phyloP scores from a whole-genome alignment of 2,888 invertebrate genomes.

The Parthenolecanium corni region DNA sequence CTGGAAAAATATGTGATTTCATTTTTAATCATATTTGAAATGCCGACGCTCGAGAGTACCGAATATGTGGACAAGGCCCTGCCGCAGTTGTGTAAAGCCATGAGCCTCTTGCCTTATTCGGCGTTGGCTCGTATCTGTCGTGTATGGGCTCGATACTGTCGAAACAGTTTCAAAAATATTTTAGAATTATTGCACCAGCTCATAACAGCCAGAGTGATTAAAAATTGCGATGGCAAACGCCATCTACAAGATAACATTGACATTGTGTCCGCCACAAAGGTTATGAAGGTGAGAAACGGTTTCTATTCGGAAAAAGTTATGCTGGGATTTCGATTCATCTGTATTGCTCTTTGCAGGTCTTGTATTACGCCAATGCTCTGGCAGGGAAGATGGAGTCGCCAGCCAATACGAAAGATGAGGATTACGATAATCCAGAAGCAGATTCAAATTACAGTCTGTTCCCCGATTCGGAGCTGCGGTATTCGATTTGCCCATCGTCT shows the following conservation, averaged over 20 bases:
- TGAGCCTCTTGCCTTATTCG: conserved; percentile 30
- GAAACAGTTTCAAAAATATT: conserved; percentile 51
- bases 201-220: conserved; percentile 49
- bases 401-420: conserved; percentile 43
- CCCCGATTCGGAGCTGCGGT: conserved; percentile 44
- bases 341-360: conserved; percentile 44
- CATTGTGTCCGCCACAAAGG: conserved; percentile 72
- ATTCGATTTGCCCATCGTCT: conserved; percentile 34
- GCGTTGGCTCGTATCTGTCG: conserved; percentile 56
- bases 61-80: conserved; percentile 74
- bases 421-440: conserved; percentile 48
- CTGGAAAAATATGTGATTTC: conserved; percentile 45
- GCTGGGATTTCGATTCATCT: not conserved
- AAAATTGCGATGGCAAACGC: not conserved
- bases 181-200: conserved; percentile 74
- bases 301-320: not conserved
- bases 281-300: conserved; percentile 57
- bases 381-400: conserved; percentile 53
- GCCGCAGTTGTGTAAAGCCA: conserved; percentile 52
- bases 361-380: conserved; percentile 77
- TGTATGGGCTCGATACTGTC: conserved; percentile 51
- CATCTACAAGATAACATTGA: conserved; percentile 69
- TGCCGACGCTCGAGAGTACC: conserved; percentile 57
- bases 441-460: conserved; percentile 39
- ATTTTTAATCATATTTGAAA: conserved; percentile 64